Evolutionary conservation across 2,797 vertebrate species (phyloP).

Genomic region (Sebastes variabilis): DNA sequence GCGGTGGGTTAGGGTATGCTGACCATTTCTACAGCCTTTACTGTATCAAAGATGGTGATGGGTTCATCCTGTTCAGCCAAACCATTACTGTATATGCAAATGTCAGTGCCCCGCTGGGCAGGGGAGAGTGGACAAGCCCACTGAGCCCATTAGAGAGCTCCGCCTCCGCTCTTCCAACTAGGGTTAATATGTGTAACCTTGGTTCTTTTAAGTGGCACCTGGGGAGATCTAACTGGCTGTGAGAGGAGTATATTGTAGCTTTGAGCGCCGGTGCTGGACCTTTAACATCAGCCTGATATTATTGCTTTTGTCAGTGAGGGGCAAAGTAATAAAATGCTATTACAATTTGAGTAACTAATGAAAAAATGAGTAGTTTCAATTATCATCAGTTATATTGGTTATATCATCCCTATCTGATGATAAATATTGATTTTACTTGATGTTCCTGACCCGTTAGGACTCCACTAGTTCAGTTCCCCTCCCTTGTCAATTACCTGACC

Average conservation of each 20-base stretch:
- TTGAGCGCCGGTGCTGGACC: not conserved
- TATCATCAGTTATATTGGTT: not conserved
- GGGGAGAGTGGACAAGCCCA: not conserved
- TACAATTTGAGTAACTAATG: not conserved
- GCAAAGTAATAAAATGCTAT: not conserved
- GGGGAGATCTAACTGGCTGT: conserved; percentile 31
- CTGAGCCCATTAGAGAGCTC: conserved; percentile 11
- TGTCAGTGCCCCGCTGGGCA: not conserved
- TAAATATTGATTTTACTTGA: not conserved
- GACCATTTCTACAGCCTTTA: not conserved
- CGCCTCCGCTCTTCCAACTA: conserved; percentile 6
- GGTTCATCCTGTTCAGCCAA: not conserved
- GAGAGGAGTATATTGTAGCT: conserved; percentile 13
- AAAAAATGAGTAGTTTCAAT: not conserved
- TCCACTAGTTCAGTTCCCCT: not conserved
- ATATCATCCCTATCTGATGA: not conserved
- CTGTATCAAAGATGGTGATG: not conserved
- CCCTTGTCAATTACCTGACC: not conserved
- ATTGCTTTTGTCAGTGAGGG: not conserved
- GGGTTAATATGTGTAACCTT: conserved; percentile 39
- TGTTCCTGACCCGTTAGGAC: not conserved
- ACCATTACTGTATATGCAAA: conserved; percentile 5
- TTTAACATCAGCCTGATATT: conserved; percentile 2
- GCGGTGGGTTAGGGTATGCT: not conserved
- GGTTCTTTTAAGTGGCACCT: conserved; percentile 25